phyloP scores from a whole-genome alignment of 2,888 invertebrate genomes.

The Lasioglossum marginatum region DNA sequence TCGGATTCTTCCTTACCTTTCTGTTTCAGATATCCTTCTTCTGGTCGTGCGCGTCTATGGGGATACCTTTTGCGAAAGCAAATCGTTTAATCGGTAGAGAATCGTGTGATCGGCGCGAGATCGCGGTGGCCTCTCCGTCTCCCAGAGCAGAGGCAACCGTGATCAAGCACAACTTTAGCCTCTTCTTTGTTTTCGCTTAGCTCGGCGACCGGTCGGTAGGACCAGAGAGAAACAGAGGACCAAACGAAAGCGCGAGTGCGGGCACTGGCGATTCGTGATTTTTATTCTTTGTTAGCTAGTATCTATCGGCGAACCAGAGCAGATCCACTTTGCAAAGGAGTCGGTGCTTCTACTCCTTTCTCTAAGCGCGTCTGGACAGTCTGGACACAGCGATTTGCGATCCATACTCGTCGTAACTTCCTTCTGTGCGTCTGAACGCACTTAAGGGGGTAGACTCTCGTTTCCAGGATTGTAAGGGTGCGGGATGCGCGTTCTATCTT shows the following conservation, averaged over 20 bases:
- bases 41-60: slow-evolving; percentile 66
- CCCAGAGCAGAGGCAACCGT: background rate
- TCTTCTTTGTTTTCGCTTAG: slow-evolving; percentile 15
- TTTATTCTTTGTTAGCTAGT: slow-evolving; percentile 6
- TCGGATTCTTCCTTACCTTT: slow-evolving; percentile 51
- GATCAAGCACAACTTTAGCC: background rate
- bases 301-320: background rate
- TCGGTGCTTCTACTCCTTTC: background rate
- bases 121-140: background rate
- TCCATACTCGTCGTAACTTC: no score
- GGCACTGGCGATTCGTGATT: slow-evolving; percentile 49
- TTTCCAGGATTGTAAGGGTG: no score
- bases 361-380: no score
- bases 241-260: slow-evolving; percentile 51
- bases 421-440: no score
- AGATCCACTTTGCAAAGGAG: background rate
- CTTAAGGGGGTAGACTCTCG: no score
- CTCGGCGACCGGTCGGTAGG: slow-evolving; percentile 18
- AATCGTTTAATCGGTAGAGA: slow-evolving; percentile 46
- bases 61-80: slow-evolving; percentile 51
- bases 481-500: no score
- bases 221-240: slow-evolving; percentile 18
- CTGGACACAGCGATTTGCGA: no score
- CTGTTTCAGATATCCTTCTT: slow-evolving; percentile 80
- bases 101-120: slow-evolving; percentile 5